Conservation (phyloP, 2,888 invertebrate species). For the Lacanobia oleracea region DNA sequence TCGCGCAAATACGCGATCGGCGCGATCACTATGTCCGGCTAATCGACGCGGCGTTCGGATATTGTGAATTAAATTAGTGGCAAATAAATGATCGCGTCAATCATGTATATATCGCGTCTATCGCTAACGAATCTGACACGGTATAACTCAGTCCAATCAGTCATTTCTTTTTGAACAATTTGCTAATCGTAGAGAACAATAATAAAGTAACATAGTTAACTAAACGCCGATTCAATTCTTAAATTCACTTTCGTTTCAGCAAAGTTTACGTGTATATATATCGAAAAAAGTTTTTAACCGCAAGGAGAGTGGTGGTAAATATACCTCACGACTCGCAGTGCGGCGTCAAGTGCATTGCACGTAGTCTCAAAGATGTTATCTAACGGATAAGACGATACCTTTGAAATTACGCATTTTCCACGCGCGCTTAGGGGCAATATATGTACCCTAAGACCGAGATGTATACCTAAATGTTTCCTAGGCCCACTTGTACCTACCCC, state of each 20-base stretch:
- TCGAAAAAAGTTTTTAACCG: slow-evolving; percentile 25
- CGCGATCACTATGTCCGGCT: too few relatives aligned
- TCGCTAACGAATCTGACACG: background rate
- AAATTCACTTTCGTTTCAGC: slow-evolving; percentile 36
- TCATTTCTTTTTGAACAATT: slow-evolving; percentile 13
- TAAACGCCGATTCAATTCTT: slow-evolving; percentile 31
- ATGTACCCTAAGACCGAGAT: background rate
- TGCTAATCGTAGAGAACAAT: slow-evolving; percentile 9
- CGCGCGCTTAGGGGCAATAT: background rate
- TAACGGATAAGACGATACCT: slow-evolving; percentile 8
- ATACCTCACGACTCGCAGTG: slow-evolving; percentile 8
- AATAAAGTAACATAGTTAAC: slow-evolving; percentile 10
- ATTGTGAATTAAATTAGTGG: background rate
- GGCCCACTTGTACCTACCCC: background rate
- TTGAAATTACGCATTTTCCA: background rate
- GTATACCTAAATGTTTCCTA: too few relatives aligned
- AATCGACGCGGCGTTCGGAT: background rate
- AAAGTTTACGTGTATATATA: slow-evolving; percentile 15
- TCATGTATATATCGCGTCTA: background rate
- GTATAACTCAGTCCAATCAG: slow-evolving; percentile 6
- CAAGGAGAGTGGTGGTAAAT: slow-evolving; percentile 11
- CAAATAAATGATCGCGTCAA: background rate
- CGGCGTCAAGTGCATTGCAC: slow-evolving; percentile 18
- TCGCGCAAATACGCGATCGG: background rate
- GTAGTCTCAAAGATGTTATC: slow-evolving; percentile 21